Evolutionary conservation across 2,888 invertebrate genomes (phyloP), one percentile per base, ranked within the genome.

Genomic region (Lasioglossum marginatum): DNA sequence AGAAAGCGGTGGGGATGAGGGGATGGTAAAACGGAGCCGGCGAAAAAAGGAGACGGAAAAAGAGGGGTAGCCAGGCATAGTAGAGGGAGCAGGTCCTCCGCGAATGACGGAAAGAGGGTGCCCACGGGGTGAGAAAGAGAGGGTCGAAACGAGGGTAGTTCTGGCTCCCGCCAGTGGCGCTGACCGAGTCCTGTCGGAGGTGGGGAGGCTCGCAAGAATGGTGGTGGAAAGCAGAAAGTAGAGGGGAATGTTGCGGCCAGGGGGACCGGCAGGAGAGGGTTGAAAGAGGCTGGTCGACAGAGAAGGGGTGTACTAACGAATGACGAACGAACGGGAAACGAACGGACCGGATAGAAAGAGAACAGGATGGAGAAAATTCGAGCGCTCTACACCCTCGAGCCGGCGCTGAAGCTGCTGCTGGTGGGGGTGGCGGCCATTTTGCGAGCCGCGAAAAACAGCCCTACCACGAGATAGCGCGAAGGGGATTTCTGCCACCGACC

Each of bases 401-500:
- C 89, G 86, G 83, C 77, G 81, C 77, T 43, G 43, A 45, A 43
- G 66, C 66, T n/a, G 14, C 27, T 82, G 92, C 27, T 83, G 92
- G 94, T 93, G 93, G 94, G 93, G 93, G 91, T 87, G 94, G 94
- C 95, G 93, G 95, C 95, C 95, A 95, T 95, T 95, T 95, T 95
- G 95, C 91, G 91, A 94, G 93, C 92, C 91, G 93, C 93, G 95
- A 95, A 95, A 95, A 95, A 95, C 95, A 95, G 92, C 93, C 94
- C 94, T 93, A 87, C 94, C 94, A 94, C 93, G 94, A 94, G 93
- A 94, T 93, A 92, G 91, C 92, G 86, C 91, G 88, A 92, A 92
- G 89, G 92, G 91, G 87, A 82, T 85, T 81, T 82, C 91, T 84
- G 85, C 88, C 86, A 87, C 85, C 85, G 87, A 88, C 83, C 85